Conservation (phyloP, 2,113 vertebrate genomes). For the Lepus europaeus region DNA sequence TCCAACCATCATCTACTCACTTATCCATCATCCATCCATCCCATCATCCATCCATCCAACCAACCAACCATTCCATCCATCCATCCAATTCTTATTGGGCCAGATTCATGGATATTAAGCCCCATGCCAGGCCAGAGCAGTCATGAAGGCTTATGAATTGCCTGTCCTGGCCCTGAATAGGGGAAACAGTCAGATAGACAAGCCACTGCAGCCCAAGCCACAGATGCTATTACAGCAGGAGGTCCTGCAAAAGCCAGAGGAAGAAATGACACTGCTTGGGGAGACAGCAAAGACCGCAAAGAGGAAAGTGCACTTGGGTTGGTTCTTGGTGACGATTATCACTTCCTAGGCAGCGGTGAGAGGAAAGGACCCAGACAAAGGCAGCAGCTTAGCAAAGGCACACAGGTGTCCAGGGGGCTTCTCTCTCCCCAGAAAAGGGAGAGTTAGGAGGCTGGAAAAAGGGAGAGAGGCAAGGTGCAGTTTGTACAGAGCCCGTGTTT, state of each 20-base stretch:
- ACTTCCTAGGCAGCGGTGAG: not conserved
- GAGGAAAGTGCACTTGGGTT: not conserved
- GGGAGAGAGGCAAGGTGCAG: no score
- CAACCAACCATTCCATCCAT: no score
- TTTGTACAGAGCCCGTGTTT: not conserved
- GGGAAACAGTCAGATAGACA: not conserved
- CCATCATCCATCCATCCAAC: not conserved
- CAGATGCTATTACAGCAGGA: no score
- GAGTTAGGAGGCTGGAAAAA: not conserved
- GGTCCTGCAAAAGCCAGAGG: not conserved
- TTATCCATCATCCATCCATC: not conserved
- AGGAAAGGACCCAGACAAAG: not conserved
- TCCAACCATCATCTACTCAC: not conserved
- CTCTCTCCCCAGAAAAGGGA: not conserved
- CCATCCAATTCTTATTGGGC: not conserved
- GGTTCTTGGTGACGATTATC: not conserved
- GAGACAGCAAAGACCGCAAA: not conserved
- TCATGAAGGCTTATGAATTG: not conserved
- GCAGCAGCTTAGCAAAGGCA: not conserved
- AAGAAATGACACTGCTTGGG: not conserved
- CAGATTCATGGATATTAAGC: not conserved
- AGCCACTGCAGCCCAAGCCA: not conserved
- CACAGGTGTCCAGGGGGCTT: rapidly evolving
- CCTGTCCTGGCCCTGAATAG: not conserved
- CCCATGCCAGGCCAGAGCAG: not conserved